phyloP scores from a whole-genome alignment of 2,113 vertebrate species.

The Eira barbara region DNA sequence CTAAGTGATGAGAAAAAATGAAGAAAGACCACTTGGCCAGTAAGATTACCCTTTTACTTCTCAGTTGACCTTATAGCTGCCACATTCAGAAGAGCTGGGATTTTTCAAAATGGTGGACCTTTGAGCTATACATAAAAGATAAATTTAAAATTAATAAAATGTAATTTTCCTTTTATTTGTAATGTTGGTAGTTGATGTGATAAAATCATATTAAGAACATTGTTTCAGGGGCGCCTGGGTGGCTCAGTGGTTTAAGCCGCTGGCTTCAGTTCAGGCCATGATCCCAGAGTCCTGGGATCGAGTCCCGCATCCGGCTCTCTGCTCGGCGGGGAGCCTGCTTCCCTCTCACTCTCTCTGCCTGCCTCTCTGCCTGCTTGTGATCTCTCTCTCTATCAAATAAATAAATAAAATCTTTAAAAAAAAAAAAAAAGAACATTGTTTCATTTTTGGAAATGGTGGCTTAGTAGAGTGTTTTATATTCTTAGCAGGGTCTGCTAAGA shows the following conservation, averaged over 20 bases:
- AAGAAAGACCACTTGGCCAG: background rate
- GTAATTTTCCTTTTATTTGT: background rate
- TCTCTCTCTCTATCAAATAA: no score
- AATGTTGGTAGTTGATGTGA: background rate
- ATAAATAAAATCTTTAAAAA: no score
- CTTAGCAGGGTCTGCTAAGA: background rate
- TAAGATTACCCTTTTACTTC: background rate
- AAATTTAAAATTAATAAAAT: conserved; percentile 22
- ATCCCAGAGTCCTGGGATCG: no score
- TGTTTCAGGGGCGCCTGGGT: no score
- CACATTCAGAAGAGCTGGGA: background rate
- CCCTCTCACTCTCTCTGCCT: no score
- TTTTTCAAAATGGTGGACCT: background rate
- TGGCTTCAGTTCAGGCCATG: no score
- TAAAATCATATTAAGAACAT: background rate
- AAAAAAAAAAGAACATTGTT: background rate
- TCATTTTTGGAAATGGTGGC: background rate
- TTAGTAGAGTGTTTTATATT: background rate
- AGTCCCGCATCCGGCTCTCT: no score
- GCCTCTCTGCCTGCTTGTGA: no score
- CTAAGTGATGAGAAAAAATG: background rate
- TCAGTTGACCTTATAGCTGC: background rate
- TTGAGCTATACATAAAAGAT: background rate
- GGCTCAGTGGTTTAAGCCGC: no score
- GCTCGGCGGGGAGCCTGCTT: no score